Evolutionary conservation across 2,888 invertebrate genomes (phyloP).

Genomic region (Caenorhabditis sp.): DNA sequence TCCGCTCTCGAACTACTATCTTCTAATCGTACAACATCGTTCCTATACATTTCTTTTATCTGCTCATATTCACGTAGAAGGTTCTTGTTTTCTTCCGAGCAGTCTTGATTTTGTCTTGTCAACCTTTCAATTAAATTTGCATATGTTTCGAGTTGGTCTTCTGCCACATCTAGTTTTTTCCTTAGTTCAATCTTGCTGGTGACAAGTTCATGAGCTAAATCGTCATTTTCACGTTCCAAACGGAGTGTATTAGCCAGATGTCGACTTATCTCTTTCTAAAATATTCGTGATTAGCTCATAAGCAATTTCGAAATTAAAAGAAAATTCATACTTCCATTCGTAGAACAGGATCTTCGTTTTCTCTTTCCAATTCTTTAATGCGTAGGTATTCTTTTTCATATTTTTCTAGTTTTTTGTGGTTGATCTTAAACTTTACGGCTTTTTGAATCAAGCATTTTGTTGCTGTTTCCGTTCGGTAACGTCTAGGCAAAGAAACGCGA

Average conservation of each 20-base stretch:
- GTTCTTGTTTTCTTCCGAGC: slow-evolving; percentile 85
- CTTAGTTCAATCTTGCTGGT: slow-evolving; percentile 82
- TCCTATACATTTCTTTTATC: slow-evolving; percentile 85
- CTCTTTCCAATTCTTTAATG: slow-evolving; percentile 83
- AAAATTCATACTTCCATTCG: slow-evolving; percentile 80
- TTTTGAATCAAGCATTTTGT: slow-evolving; percentile 91
- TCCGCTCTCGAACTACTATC: slow-evolving; percentile 79
- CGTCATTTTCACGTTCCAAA: slow-evolving; percentile 83
- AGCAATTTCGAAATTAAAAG: slow-evolving; percentile 10
- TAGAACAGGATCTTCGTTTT: slow-evolving; percentile 81
- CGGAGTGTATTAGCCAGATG: slow-evolving; percentile 81
- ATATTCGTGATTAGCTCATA: not conserved
- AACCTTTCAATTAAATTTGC: slow-evolving; percentile 73
- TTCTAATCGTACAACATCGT: slow-evolving; percentile 83
- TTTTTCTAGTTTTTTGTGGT: slow-evolving; percentile 88
- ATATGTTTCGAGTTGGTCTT: slow-evolving; percentile 65
- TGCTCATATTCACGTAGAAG: slow-evolving; percentile 84
- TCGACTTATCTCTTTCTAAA: slow-evolving; percentile 71
- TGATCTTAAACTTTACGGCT: slow-evolving; percentile 89
- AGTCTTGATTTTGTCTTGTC: slow-evolving; percentile 82
- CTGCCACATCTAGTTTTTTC: slow-evolving; percentile 81
- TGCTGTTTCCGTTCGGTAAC: slow-evolving; percentile 91
- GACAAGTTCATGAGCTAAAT: slow-evolving; percentile 83
- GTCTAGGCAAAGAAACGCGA: slow-evolving; percentile 94
- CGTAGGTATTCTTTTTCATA: slow-evolving; percentile 92